Percentiles rank a stretch among this genome's conserved stretches.
phyloP scores from a whole-genome alignment of 2,888 invertebrate species.

The Argyresthia goedartella region DNA sequence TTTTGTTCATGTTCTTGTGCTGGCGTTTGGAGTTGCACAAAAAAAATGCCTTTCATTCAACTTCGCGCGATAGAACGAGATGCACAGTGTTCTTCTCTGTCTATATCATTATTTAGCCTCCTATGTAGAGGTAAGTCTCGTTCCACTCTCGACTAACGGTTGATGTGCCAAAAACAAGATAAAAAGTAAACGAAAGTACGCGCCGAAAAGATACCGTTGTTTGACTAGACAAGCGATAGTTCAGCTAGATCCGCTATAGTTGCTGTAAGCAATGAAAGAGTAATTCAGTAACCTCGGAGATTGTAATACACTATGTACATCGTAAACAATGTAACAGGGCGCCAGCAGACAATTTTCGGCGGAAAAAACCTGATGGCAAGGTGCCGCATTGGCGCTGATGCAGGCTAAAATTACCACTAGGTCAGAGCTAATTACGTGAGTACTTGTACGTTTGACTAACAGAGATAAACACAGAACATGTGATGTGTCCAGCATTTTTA shows the following conservation, averaged over 20 bases:
- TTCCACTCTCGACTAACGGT: conserved; percentile 29
- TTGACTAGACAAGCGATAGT: conserved; percentile 6
- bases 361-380: conserved; percentile 17
- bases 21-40: conserved; percentile 24
- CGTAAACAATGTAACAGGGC: background rate
- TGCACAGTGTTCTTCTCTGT: conserved; percentile 28
- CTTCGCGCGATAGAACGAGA: conserved; percentile 29
- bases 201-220: conserved; percentile 26
- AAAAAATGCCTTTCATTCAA: conserved; percentile 46
- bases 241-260: background rate
- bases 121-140: background rate
- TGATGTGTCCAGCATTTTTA: background rate
- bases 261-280: background rate
- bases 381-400: conserved; percentile 11
- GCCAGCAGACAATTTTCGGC: conserved; percentile 10
- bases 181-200: conserved; percentile 47
- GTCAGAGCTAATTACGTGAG: conserved; percentile 28
- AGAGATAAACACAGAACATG: conserved; percentile 11
- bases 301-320: too few species aligned
- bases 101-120: conserved; percentile 16
- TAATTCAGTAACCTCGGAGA: too few species aligned
- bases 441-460: conserved; percentile 2
- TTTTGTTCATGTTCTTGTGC: conserved; percentile 45
- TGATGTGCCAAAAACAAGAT: conserved; percentile 42
- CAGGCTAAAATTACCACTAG: conserved; percentile 32